phyloP scores from a whole-genome alignment of 2,113 vertebrate species.

The Ginglymostoma cirratum region DNA sequence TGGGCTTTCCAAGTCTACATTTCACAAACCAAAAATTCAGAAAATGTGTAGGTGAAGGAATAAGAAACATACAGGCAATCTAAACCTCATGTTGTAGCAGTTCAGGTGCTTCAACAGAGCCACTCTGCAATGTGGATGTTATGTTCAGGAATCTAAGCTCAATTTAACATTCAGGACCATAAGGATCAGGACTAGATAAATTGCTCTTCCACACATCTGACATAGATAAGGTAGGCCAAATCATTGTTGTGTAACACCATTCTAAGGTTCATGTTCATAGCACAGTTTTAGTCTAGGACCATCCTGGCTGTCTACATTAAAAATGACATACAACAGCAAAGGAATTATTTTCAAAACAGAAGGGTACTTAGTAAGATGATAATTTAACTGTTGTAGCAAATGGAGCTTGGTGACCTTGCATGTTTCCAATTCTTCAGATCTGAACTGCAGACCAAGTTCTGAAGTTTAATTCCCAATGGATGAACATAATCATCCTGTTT shows the following conservation, averaged over 20 bases:
- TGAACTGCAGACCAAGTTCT: not conserved
- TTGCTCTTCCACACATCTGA: not conserved
- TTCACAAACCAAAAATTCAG: not conserved
- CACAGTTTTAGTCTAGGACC: not conserved
- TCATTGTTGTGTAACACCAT: not conserved
- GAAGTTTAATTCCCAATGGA: not conserved
- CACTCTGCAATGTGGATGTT: not conserved
- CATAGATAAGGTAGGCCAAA: not conserved
- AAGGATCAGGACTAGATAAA: not conserved
- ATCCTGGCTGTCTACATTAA: not conserved
- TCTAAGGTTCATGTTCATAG: not conserved
- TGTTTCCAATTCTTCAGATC: not conserved
- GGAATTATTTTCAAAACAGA: not conserved
- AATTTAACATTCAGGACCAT: not conserved
- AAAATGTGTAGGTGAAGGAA: not conserved
- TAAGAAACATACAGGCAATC: not conserved
- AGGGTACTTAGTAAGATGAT: not conserved
- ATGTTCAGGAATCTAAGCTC: not conserved
- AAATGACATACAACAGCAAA: not conserved
- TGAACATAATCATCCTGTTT: not conserved
- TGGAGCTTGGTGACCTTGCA: not conserved
- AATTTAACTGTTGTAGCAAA: not conserved
- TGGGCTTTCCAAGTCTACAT: not conserved
- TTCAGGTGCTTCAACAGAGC: not conserved
- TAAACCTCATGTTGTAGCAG: not conserved